Evolutionary conservation across 2,113 vertebrate genomes (phyloP), one percentile per base, ranked within the genome.

Genomic region (Seriola dumerili): DNA sequence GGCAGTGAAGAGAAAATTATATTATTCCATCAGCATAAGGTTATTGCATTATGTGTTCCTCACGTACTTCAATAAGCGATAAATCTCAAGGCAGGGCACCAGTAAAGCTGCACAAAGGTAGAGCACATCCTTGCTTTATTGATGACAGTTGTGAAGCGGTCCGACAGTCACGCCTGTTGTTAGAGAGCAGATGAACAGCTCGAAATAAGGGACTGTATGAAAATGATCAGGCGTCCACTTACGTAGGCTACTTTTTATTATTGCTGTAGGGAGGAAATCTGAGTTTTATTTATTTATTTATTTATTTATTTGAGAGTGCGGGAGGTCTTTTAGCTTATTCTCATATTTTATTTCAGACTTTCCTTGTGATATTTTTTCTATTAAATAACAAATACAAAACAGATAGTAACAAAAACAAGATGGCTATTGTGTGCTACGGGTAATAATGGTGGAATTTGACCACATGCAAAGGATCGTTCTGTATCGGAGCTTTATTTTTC

Each of bases 11-110:
- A 85, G 84, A 91, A 93, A 93, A 92, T 88, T 25, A 74, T 89
- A 91, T 93, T 91, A 94, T 94, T 91, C 86, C 82, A 91, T 91
- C 90, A 86, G 81, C 85, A 83, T 77, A 87, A 83, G 82, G 83
- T 91, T 88, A 95, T 93, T 91, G 85, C 88, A 92, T 94, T 93
- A 93, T 78, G 85, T 90, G 81, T 92, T 90, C 86, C 87, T 93
- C 89, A 87, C 74, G 40, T 88, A 86, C 82, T 89, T 91, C 85
- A 87, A 88, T 88, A 90, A 87, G 85, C 84, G 61, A 86, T 90
- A 88, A 85, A 92, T 94, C 87, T 88, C 10, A 42, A 81, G 52
- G 72, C 88, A 87, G 71, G 83, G 72, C 84, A 80, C 44, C 75
- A 68, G 67, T 29, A 64, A 81, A 76, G 61, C 78, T 25, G 84